These are phyloP conservation scores for Sternarchorhynchus goeldii DNA, from an alignment of 2,797 vertebrate genomes.

Conservation along the genomic window DNA sequence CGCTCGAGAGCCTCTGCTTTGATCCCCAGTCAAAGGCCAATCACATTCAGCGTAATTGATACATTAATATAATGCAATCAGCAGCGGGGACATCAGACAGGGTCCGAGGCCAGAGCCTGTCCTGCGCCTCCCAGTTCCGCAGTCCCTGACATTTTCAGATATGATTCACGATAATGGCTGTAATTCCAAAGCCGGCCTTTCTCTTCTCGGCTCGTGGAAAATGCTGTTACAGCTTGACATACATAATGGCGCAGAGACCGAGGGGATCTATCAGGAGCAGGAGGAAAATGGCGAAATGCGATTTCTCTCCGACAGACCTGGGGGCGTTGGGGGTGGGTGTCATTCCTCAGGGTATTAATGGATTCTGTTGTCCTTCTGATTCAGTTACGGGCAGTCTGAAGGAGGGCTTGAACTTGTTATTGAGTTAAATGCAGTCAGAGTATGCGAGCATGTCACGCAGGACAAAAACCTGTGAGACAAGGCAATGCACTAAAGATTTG, in stretches of 20 bases:
- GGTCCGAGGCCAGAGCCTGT: conserved; percentile 31
- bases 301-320: conserved; percentile 40
- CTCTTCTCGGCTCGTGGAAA: conserved; percentile 47
- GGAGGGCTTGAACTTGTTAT: conserved; percentile 48
- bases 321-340: conserved; percentile 11
- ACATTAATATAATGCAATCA: conserved; percentile 61
- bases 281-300: conserved; percentile 40
- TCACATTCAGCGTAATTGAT: conserved; percentile 57
- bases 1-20: conserved; percentile 42
- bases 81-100: conserved; percentile 33
- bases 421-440: conserved; percentile 46
- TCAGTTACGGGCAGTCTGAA: conserved; percentile 45
- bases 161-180: conserved; percentile 56
- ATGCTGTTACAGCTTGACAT: conserved; percentile 52
- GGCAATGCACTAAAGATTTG: background rate
- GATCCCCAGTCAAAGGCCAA: conserved; percentile 56
- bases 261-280: conserved; percentile 53
- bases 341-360: conserved; percentile 54
- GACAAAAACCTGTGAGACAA: conserved; percentile 35
- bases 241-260: conserved; percentile 47
- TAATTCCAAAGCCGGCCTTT: conserved; percentile 51
- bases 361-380: conserved; percentile 52
- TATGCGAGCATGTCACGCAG: conserved; percentile 29
- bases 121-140: conserved; percentile 34
- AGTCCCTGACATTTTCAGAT: conserved; percentile 55